Conservation (phyloP, 2,113 vertebrate species). For the Charadrius vociferus region DNA sequence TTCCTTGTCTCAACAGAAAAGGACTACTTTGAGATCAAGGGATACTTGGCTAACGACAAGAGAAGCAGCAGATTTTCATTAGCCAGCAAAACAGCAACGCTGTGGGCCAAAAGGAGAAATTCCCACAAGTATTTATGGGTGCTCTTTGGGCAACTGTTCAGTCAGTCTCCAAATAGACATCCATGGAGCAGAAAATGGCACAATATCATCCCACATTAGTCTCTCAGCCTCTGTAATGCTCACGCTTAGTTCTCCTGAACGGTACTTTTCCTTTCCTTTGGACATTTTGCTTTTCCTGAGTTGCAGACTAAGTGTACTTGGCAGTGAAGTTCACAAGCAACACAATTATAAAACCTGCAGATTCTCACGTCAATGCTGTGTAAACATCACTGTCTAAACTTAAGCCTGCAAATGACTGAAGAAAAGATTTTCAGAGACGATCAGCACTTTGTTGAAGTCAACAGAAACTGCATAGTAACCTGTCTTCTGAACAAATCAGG, state of each 20-base stretch:
- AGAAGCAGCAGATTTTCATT: neutral
- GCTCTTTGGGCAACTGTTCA: neutral
- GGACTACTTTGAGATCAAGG: no score
- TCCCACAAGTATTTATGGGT: conserved; percentile 32
- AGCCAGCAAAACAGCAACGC: neutral
- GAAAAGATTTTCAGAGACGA: neutral
- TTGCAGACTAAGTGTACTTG: neutral
- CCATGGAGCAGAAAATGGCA: neutral
- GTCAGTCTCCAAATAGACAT: neutral
- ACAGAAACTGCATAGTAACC: neutral
- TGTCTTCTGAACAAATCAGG: neutral
- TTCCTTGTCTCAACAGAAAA: neutral
- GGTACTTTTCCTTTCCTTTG: neutral
- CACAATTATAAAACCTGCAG: neutral
- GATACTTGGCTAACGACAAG: no score
- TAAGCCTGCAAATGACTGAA: neutral
- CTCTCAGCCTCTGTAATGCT: neutral
- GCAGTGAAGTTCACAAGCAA: neutral
- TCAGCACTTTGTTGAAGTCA: neutral
- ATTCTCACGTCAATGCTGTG: neutral
- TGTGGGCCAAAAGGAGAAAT: neutral
- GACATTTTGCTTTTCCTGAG: neutral
- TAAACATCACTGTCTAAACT: neutral
- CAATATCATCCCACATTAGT: neutral
- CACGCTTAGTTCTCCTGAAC: neutral